Conservation (phyloP, 2,888 invertebrate species). For the Dastarcus helophoroides region DNA sequence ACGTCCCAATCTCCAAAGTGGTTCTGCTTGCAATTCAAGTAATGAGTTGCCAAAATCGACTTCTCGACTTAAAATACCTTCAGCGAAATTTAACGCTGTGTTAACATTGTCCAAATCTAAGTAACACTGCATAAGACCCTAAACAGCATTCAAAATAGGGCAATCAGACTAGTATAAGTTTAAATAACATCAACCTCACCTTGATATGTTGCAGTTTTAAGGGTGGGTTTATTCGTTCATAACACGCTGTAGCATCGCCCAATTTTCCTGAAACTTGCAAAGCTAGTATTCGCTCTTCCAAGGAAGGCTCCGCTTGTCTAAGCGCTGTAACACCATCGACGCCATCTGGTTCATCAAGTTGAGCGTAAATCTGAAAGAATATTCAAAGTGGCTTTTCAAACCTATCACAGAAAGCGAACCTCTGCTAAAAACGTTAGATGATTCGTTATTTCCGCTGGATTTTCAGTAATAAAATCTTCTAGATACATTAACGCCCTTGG, state of each 20-base stretch:
- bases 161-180: too few relatives aligned
- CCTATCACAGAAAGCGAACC: constrained; percentile 17
- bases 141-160: constrained; percentile 24
- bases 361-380: constrained; percentile 59
- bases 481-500: constrained; percentile 65
- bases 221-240: constrained; percentile 62
- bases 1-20: constrained; percentile 76
- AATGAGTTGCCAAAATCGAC: constrained; percentile 51
- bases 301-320: constrained; percentile 61
- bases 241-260: constrained; percentile 78
- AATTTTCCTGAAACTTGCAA: constrained; percentile 74
- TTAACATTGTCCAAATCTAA: constrained; percentile 78
- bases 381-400: not conserved
- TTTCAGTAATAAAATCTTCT: constrained; percentile 57
- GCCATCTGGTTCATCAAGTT: constrained; percentile 83
- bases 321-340: constrained; percentile 71
- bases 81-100: constrained; percentile 65
- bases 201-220: constrained; percentile 37
- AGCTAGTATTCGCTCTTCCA: constrained; percentile 72
- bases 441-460: constrained; percentile 43
- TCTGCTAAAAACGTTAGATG: constrained; percentile 53
- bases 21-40: constrained; percentile 62
- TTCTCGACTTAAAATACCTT: constrained; percentile 51
- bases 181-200: constrained; percentile 14
- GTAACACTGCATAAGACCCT: constrained; percentile 79